Evolutionary conservation across 2,888 invertebrate species (phyloP).

Genomic region (Leucoptera coffeella): DNA sequence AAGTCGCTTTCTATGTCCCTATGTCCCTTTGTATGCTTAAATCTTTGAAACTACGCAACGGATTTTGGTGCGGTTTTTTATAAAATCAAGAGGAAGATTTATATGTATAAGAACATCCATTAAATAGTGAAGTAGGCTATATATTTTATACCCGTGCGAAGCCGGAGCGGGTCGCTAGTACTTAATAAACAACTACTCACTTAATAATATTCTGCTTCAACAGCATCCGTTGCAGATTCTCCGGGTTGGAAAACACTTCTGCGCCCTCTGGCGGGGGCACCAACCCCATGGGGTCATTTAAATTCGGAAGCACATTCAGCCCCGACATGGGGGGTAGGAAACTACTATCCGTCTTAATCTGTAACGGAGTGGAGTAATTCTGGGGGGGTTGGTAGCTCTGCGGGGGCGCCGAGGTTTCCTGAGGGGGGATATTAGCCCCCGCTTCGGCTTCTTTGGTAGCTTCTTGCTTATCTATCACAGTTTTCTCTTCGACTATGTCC

Average conservation of each 20-base stretch:
- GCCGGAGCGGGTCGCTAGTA: too few relatives aligned
- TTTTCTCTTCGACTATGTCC: conserved; percentile 10
- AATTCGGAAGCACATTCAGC: conserved; percentile 10
- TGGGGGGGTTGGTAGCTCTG: conserved; percentile 17
- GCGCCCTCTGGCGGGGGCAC: conserved; percentile 11
- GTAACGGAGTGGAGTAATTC: conserved; percentile 31
- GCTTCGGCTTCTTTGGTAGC: conserved; percentile 11
- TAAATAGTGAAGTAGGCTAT: too few relatives aligned
- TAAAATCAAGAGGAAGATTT: too few relatives aligned
- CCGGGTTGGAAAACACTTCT: conserved; percentile 24
- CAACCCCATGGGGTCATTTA: conserved; percentile 10
- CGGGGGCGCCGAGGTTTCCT: conserved; percentile 6
- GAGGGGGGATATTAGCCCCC: conserved; percentile 17
- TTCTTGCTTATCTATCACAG: conserved; percentile 4
- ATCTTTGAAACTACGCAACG: too few relatives aligned
- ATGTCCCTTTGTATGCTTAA: too few relatives aligned
- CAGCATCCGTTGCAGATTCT: conserved; percentile 44
- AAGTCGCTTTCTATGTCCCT: too few relatives aligned
- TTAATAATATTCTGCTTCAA: conserved; percentile 46
- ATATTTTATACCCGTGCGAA: too few relatives aligned
- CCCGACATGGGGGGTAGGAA: conserved; percentile 28
- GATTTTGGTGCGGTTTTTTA: too few relatives aligned
- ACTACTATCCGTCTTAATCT: conserved; percentile 35
- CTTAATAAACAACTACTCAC: too few relatives aligned
- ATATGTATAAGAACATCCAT: too few relatives aligned